A percentile compares a stretch with the other conserved stretches of the same genome.
phyloP scores from a whole-genome alignment of 2,113 vertebrate species.

The Pristiophorus japonicus region DNA sequence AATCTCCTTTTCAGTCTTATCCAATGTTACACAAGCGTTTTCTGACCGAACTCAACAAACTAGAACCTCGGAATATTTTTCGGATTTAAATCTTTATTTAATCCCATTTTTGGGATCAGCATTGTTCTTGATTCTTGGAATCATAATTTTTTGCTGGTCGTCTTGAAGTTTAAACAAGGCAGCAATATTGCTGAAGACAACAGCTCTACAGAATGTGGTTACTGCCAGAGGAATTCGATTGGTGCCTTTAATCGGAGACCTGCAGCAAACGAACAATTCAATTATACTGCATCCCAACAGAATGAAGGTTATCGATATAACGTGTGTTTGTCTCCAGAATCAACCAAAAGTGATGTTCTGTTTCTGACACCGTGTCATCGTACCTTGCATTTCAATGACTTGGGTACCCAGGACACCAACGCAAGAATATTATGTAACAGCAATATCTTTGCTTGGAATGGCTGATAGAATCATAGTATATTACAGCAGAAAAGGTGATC shows the following conservation, averaged over 20 bases:
- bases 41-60: not conserved
- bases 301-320: conserved; percentile 63
- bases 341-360: conserved; percentile 74
- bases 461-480: too few species aligned
- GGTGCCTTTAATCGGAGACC: conserved; percentile 46
- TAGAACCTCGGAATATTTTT: not conserved
- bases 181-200: not conserved
- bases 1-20: too few species aligned
- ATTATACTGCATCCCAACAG: conserved; percentile 56
- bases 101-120: not conserved
- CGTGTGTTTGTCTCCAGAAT: conserved; percentile 70
- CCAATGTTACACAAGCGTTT: conserved; percentile 44
- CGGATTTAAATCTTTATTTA: not conserved
- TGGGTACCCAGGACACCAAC: not conserved
- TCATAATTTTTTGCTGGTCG: not conserved
- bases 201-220: too few species aligned
- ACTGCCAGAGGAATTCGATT: not conserved
- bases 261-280: not conserved
- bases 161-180: not conserved
- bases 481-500: too few species aligned
- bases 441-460: too few species aligned
- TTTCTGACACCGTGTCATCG: conserved; percentile 61
- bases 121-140: not conserved
- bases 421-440: too few species aligned
- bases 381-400: not conserved